Conservation (phyloP, 2,113 vertebrate genomes). For the Parotia lawesii region DNA sequence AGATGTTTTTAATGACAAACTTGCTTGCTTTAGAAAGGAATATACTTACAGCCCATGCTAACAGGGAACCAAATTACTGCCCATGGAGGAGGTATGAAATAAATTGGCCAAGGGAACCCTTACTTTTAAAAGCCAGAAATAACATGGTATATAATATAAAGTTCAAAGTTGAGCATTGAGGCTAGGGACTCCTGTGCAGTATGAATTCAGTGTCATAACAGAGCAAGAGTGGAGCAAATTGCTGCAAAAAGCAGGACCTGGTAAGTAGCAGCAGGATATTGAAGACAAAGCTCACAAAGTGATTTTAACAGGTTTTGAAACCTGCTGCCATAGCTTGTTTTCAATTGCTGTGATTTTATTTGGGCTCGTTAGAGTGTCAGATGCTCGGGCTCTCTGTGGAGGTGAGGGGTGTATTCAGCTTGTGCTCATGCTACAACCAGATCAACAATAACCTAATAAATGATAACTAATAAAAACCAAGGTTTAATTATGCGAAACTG, state of each 20-base stretch:
- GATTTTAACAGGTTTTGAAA: conserved; percentile 43
- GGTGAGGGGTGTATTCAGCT: background rate
- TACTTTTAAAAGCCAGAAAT: conserved; percentile 3
- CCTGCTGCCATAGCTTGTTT: conserved; percentile 2
- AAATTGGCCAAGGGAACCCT: background rate
- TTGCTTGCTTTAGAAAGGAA: background rate
- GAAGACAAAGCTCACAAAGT: background rate
- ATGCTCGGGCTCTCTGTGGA: background rate
- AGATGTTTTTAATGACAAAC: background rate
- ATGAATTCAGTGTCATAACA: background rate
- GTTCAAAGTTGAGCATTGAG: background rate
- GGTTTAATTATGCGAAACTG: background rate
- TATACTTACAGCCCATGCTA: background rate
- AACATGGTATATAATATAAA: background rate
- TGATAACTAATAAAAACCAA: background rate
- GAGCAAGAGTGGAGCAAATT: conserved; percentile 15
- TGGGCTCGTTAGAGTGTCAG: background rate
- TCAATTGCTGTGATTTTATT: conserved; percentile 28
- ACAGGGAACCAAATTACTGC: background rate
- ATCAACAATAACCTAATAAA: background rate
- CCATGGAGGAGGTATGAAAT: background rate
- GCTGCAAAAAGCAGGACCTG: background rate
- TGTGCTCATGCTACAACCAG: background rate
- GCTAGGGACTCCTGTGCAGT: background rate
- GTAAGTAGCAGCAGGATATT: conserved; percentile 5